Percentiles rank a stretch among this genome's conserved stretches.
These are phyloP conservation scores for Apis cerana DNA, from an alignment of 1,140 invertebrate genomes.

Conservation along the genomic window DNA sequence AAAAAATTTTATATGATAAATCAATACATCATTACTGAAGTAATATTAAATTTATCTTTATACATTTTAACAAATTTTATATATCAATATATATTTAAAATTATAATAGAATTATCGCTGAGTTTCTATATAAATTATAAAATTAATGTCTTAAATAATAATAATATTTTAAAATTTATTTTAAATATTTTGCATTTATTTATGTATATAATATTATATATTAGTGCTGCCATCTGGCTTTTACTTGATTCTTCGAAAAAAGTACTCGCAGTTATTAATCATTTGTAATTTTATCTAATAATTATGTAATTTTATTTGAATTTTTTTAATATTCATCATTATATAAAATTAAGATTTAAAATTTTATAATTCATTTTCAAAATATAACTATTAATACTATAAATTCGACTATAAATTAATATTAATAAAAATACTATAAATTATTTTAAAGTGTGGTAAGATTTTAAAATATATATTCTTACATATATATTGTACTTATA, in stretches of 20 bases:
- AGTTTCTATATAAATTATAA: not conserved
- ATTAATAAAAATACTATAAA: no score
- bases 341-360: conserved; percentile 8
- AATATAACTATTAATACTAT: not conserved
- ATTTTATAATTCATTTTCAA: not conserved
- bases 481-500: not conserved
- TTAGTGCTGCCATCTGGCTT: conserved; percentile 33
- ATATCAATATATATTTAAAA: not conserved
- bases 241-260: conserved; percentile 4
- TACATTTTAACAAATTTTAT: not conserved
- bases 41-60: not conserved
- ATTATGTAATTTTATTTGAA: not conserved
- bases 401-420: no score
- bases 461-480: not conserved
- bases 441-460: not conserved
- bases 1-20: not conserved
- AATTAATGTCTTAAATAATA: not conserved
- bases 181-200: not conserved
- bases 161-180: not conserved
- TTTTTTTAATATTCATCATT: not conserved
- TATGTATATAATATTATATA: not conserved
- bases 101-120: no score
- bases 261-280: not conserved
- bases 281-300: not conserved
- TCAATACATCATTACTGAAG: not conserved